These are phyloP conservation scores for Botia kubotai DNA, from an alignment of 2,797 vertebrate genomes.

Conservation along the genomic window DNA sequence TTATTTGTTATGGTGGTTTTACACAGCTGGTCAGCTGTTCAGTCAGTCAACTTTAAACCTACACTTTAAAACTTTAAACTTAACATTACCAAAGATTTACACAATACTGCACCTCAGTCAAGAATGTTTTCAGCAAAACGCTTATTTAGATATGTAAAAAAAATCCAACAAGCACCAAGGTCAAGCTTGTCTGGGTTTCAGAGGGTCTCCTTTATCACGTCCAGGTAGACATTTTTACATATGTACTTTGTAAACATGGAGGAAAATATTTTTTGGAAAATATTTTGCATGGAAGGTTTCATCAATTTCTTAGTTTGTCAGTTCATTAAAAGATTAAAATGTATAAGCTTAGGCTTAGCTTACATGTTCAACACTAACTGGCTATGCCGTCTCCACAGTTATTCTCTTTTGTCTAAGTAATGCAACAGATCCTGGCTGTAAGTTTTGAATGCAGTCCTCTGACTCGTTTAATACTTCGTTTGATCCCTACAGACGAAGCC, in stretches of 20 bases:
- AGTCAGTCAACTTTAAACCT: too few relatives aligned
- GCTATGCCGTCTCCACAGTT: not conserved
- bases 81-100: too few relatives aligned
- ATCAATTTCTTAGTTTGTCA: constrained; percentile 70
- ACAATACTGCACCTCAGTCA: too few relatives aligned
- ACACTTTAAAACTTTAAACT: too few relatives aligned
- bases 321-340: not conserved
- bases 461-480: constrained; percentile 30
- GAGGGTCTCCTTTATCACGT: constrained; percentile 81
- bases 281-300: constrained; percentile 84
- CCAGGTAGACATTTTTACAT: constrained; percentile 72
- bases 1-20: too few relatives aligned
- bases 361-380: not conserved
- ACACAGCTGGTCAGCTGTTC: too few relatives aligned
- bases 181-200: constrained; percentile 81
- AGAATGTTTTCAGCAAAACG: too few relatives aligned
- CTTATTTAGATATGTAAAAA: too few relatives aligned
- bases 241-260: constrained; percentile 74
- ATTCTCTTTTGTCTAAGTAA: not conserved
- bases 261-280: constrained; percentile 79
- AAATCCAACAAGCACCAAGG: constrained; percentile 71
- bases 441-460: constrained; percentile 13
- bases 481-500: constrained; percentile 43
- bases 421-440: not conserved
- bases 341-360: not conserved